Base-by-base conservation (phyloP, 1,140 invertebrate genomes). In the Ylistrum balloti region DNA sequence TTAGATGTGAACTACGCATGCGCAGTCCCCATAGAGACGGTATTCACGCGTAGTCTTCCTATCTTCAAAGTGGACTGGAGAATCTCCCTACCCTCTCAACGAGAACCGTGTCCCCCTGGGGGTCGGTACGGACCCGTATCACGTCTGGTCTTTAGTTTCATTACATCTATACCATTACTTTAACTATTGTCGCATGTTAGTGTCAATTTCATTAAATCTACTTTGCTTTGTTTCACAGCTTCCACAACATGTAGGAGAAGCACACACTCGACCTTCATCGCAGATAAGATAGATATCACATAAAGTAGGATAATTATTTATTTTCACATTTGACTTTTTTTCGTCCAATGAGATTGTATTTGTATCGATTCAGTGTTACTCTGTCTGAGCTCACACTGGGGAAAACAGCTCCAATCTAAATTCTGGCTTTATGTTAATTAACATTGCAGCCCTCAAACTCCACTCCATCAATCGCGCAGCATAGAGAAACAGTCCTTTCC, bases 171-270 rank as follows among this genome's bases (percentile, higher is more conserved):
- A 1, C 11, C 22, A 5, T 48, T 48, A 17, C n/a, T 22, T 2
- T 20, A 48, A 20, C 45, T 48, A 48, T 48, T 17, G 15, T 74
- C 22, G 56, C 56, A 74, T 74, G 56, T 1, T 74, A 28, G 56
- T 74, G 56, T 74, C 56, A 74, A 74, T 74, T 74, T 74, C 56
- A 74, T 74, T 74, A 74, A 74, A 74, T 74, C 56, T 74, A 74
- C 22, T 74, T 74, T 74, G n/a, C 22, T 74, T 74, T 74, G 56
- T 74, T 74, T 74, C 56, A 9, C 56, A 28, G 45, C 22, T 28
- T 74, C 56, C 1, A 74, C 45, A 56, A 20, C 56, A 74, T 74
- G 56, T 74, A 74, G 2, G 56, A 22, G n/a, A 11, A 28, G 22
- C 56, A 11, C 56, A 74, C 17, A n/a, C 56, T 74, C 56, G 56